Conservation (phyloP, 1,140 invertebrate genomes). For the Eurytemora carolleeae region DNA sequence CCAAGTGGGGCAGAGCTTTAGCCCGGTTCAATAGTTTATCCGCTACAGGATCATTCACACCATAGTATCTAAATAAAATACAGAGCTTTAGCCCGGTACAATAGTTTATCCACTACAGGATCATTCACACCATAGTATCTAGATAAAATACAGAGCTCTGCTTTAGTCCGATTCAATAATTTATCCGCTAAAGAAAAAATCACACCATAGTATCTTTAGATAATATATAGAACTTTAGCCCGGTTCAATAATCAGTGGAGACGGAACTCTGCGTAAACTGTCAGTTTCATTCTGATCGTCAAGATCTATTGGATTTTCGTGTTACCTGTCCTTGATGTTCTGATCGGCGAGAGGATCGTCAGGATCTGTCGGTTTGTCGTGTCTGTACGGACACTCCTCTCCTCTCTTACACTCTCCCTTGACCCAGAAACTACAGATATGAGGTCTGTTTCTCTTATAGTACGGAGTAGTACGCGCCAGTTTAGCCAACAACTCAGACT, state of each 20-base stretch:
- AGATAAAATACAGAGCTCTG: too few relatives aligned
- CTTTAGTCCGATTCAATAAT: too few relatives aligned
- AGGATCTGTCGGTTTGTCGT: constrained; percentile 97
- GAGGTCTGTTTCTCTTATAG: constrained; percentile 93
- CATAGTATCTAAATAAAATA: constrained; percentile 87
- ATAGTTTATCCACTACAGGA: constrained; percentile 92
- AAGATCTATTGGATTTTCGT: too few relatives aligned
- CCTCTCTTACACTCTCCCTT: constrained; percentile 97
- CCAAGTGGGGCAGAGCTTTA: constrained; percentile 78
- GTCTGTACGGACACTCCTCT: constrained; percentile 97
- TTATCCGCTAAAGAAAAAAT: too few relatives aligned
- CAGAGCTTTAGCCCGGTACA: constrained; percentile 77
- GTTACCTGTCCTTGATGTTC: constrained; percentile 98
- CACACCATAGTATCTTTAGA: too few relatives aligned
- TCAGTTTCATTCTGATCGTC: too few relatives aligned
- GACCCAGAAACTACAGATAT: constrained; percentile 99
- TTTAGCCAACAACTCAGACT: constrained; percentile 64
- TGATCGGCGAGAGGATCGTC: constrained; percentile 98
- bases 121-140: constrained; percentile 94
- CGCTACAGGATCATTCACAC: constrained; percentile 94
- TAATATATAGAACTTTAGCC: too few relatives aligned
- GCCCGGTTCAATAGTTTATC: constrained; percentile 86
- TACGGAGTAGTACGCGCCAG: constrained; percentile 91
- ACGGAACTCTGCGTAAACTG: too few relatives aligned
- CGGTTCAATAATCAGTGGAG: too few relatives aligned